Evolutionary conservation across 2,888 invertebrate species (phyloP).

Genomic region (Altica lythri): DNA sequence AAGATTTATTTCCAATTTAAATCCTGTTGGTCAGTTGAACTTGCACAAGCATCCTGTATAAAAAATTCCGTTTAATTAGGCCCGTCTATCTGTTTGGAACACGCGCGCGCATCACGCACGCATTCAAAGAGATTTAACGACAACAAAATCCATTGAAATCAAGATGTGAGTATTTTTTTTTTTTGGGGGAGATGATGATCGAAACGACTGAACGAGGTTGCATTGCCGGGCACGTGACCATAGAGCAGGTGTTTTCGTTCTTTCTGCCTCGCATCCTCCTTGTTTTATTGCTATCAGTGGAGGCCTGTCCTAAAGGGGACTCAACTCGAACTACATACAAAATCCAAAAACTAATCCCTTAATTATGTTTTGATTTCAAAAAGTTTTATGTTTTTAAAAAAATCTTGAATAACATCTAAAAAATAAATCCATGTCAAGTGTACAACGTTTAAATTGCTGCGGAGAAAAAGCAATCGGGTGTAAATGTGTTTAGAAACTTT

Average conservation of each 20-base stretch:
- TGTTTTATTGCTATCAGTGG: too few species aligned
- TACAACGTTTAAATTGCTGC: too few species aligned
- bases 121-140: conserved; percentile 28
- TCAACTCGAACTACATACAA: too few species aligned
- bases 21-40: neutral
- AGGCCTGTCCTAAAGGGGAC: too few species aligned
- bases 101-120: conserved; percentile 15
- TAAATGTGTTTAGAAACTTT: too few species aligned
- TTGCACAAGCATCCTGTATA: neutral
- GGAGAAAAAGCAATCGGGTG: too few species aligned
- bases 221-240: conserved; percentile 26
- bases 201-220: conserved; percentile 24
- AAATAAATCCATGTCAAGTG: too few species aligned
- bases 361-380: too few species aligned
- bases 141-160: conserved; percentile 24
- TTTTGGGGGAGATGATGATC: conserved; percentile 23
- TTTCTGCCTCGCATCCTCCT: conserved; percentile 7
- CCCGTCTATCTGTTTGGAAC: neutral
- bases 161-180: conserved; percentile 22
- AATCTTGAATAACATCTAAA: too few species aligned
- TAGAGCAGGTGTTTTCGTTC: conserved; percentile 24
- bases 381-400: too few species aligned
- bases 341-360: too few species aligned
- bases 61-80: conserved; percentile 11
- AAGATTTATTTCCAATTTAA: neutral